phyloP scores from a whole-genome alignment of 1,140 invertebrate species.

The Ceratoteleas bidentatus region DNA sequence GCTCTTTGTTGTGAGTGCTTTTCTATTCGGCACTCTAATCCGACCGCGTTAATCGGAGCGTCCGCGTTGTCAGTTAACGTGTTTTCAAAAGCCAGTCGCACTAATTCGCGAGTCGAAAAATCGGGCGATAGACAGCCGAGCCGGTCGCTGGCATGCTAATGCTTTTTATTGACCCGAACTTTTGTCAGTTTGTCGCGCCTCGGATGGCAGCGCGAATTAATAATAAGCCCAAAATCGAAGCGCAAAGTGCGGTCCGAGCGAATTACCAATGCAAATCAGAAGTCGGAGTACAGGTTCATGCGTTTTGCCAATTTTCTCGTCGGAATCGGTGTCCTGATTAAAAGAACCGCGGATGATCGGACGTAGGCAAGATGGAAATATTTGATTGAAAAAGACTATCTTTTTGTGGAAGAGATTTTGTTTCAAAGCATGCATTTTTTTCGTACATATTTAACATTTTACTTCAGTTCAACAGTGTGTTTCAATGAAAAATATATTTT shows the following conservation, averaged over 20 bases:
- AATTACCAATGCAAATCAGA: conserved; percentile 44
- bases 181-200: conserved; percentile 21
- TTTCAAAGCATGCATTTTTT: too few relatives aligned
- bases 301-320: conserved; percentile 43
- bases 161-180: conserved; percentile 22
- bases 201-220: conserved; percentile 19
- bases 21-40: conserved; percentile 49
- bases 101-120: conserved; percentile 32
- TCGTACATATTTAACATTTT: too few relatives aligned
- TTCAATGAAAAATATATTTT: too few relatives aligned
- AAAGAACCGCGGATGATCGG: conserved; percentile 37
- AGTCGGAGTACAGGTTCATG: conserved; percentile 22
- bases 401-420: too few relatives aligned
- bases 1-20: conserved; percentile 53
- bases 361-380: too few relatives aligned
- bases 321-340: conserved; percentile 25
- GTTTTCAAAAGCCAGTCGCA: conserved; percentile 31
- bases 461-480: too few relatives aligned
- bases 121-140: conserved; percentile 10
- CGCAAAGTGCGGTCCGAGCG: conserved; percentile 4
- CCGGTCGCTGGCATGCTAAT: conserved; percentile 42
- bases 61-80: conserved; percentile 34
- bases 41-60: conserved; percentile 35
- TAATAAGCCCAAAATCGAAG: conserved; percentile 24
- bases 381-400: too few relatives aligned